Percentiles rank a stretch among this genome's conserved stretches.
Evolutionary conservation across 2,888 invertebrate genomes (phyloP).

Genomic region (Silvanus unidentatus): DNA sequence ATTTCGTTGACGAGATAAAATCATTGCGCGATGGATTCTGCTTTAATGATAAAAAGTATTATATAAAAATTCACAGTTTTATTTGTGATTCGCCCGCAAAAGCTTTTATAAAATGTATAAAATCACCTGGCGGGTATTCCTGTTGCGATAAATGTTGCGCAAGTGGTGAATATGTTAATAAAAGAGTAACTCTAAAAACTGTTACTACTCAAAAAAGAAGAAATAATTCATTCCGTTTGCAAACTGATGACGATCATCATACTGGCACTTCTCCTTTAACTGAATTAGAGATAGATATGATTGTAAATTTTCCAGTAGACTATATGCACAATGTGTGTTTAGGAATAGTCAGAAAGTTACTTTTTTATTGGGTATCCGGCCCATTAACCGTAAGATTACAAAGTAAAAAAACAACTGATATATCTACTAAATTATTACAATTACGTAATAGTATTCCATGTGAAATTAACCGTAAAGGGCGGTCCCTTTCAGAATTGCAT

Average conservation of each 20-base stretch:
- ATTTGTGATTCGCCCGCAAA: constrained; percentile 22
- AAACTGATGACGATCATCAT: neutral
- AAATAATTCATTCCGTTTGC: constrained; percentile 11
- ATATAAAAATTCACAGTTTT: constrained; percentile 16
- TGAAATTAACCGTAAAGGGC: constrained; percentile 11
- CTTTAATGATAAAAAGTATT: no score
- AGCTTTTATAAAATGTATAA: constrained; percentile 18
- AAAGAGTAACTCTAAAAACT: neutral
- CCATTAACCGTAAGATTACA: neutral
- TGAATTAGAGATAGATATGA: constrained; percentile 6
- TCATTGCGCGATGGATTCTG: no score
- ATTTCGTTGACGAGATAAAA: no score
- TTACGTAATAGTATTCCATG: constrained; percentile 3
- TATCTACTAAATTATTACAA: neutral
- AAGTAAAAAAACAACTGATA: neutral
- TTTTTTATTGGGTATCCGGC: constrained; percentile 1
- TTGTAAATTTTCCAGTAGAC: neutral
- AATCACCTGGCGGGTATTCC: constrained; percentile 17
- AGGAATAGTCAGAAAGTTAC: neutral
- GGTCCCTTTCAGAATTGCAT: constrained; percentile 6
- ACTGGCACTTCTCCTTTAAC: constrained; percentile 13
- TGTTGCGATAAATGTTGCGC: constrained; percentile 20
- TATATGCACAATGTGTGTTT: constrained; percentile 5
- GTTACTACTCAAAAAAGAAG: constrained; percentile 7
- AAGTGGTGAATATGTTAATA: constrained; percentile 9